Conservation (phyloP, 1,140 invertebrate genomes). For the Pogonus chalceus region DNA sequence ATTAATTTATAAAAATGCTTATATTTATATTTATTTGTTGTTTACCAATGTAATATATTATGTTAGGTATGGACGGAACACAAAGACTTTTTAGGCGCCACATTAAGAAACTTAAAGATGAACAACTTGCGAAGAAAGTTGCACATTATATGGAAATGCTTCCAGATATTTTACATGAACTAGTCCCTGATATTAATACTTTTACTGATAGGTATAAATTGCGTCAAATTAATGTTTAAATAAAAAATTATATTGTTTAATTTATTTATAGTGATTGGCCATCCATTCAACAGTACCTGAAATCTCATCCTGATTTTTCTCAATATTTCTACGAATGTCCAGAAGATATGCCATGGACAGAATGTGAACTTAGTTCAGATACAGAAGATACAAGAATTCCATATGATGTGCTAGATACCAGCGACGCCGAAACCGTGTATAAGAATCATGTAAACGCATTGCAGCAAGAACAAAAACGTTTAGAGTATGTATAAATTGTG, state of each 20-base stretch:
- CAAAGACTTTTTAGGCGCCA: conserved; percentile 71
- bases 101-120: conserved; percentile 76
- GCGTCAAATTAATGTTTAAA: conserved; percentile 3
- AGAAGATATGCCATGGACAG: conserved; percentile 69
- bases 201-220: conserved; percentile 57
- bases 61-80: conserved; percentile 57
- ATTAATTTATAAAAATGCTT: not conserved
- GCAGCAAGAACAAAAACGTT: conserved; percentile 79
- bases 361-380: conserved; percentile 58
- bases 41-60: not conserved
- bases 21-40: not conserved
- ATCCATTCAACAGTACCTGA: conserved; percentile 70
- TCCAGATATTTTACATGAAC: conserved; percentile 68
- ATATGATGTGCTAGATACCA: conserved; percentile 80
- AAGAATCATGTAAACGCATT: conserved; percentile 83
- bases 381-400: conserved; percentile 69
- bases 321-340: conserved; percentile 82
- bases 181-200: conserved; percentile 70
- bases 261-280: conserved; percentile 67
- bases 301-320: conserved; percentile 78
- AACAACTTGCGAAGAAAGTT: conserved; percentile 70
- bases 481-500: conserved; percentile 60
- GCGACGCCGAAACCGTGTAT: conserved; percentile 84
- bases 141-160: conserved; percentile 72
- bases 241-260: not conserved